These are phyloP conservation scores for Pristionchus japonicus DNA, from an alignment of 2,888 invertebrate species.

Conservation along the genomic window DNA sequence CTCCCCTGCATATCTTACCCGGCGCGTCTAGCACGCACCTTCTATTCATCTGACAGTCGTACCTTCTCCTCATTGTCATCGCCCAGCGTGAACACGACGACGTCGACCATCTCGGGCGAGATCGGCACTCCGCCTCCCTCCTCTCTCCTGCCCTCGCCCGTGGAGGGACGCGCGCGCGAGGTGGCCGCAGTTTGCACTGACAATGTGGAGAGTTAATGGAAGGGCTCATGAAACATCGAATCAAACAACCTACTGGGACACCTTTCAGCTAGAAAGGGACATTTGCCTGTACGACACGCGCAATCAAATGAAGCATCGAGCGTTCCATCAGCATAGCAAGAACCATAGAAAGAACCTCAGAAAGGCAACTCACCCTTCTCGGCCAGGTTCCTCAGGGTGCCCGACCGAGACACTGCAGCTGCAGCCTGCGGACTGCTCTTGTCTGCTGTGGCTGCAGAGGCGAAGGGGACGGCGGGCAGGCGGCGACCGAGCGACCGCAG, in stretches of 20 bases:
- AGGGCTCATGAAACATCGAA: too few relatives aligned
- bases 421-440: neutral
- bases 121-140: conserved; percentile 18
- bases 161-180: neutral
- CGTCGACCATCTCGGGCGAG: conserved; percentile 52
- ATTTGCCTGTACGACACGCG: too few relatives aligned
- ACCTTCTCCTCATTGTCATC: conserved; percentile 46
- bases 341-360: too few relatives aligned
- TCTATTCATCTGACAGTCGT: neutral
- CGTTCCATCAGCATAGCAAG: too few relatives aligned
- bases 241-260: too few relatives aligned
- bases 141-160: neutral
- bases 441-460: neutral
- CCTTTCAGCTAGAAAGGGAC: too few relatives aligned
- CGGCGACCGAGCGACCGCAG: conserved; percentile 10
- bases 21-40: neutral
- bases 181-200: conserved; percentile 49
- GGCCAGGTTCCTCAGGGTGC: conserved; percentile 60
- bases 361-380: conserved; percentile 52
- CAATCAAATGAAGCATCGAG: too few relatives aligned
- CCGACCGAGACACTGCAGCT: conserved; percentile 51
- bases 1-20: neutral
- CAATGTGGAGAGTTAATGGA: neutral
- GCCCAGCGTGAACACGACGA: conserved; percentile 49
- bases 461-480: conserved; percentile 44